Evolutionary conservation across 2,888 invertebrate species (phyloP).

Genomic region (Andricus curvator): DNA sequence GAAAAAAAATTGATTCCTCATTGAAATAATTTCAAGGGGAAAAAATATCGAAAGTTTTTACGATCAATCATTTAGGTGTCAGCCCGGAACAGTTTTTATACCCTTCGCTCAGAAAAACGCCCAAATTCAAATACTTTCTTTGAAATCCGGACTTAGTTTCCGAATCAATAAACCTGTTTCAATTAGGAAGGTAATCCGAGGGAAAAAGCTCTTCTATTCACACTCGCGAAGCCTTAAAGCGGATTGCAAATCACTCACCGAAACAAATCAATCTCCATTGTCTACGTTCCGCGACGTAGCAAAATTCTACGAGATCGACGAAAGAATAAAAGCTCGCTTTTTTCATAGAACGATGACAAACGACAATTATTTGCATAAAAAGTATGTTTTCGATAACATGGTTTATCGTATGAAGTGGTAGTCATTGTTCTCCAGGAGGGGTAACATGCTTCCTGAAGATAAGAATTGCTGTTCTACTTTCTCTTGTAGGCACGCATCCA

Average conservation of each 20-base stretch:
- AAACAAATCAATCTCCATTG: constrained; percentile 59
- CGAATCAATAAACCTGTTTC: constrained; percentile 60
- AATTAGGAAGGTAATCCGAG: constrained; percentile 61
- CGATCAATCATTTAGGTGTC: neutral
- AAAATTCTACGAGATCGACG: constrained; percentile 46
- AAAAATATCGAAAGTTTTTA: neutral
- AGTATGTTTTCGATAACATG: constrained; percentile 22
- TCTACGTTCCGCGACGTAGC: constrained; percentile 52
- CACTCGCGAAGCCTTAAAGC: constrained; percentile 57
- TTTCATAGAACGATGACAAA: constrained; percentile 26
- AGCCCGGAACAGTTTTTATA: neutral
- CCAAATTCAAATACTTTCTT: constrained; percentile 28
- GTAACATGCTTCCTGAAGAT: neutral
- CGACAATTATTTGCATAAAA: constrained; percentile 25
- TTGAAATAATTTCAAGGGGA: neutral
- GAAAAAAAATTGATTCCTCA: neutral
- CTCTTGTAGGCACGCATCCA: neutral
- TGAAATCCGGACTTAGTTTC: constrained; percentile 41
- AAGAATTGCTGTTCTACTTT: neutral
- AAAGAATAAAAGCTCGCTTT: constrained; percentile 29
- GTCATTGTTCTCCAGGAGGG: neutral
- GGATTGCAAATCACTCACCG: constrained; percentile 62
- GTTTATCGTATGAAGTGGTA: neutral
- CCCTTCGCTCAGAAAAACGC: neutral
- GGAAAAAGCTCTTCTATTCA: constrained; percentile 55